phyloP scores from a whole-genome alignment of 2,113 vertebrate species.

The Dolichallabes microphthalmus region DNA sequence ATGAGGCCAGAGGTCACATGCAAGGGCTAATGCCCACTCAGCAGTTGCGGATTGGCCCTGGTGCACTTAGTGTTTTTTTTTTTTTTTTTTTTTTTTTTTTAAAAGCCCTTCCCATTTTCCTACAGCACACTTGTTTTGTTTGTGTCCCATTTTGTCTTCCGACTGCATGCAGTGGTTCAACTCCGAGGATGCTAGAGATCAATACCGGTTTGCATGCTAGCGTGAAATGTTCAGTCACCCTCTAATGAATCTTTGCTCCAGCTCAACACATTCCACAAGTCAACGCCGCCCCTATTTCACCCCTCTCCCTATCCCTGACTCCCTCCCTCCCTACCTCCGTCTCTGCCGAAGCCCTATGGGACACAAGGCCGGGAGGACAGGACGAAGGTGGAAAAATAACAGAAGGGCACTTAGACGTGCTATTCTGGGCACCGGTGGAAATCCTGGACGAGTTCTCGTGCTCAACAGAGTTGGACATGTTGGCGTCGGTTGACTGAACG shows the following conservation, averaged over 20 bases:
- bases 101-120: constrained; percentile 1
- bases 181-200: constrained; percentile 59
- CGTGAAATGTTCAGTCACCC: constrained; percentile 70
- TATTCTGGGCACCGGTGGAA: constrained; percentile 56
- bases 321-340: constrained; percentile 27
- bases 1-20: constrained; percentile 77
- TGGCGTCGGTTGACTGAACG: constrained; percentile 54
- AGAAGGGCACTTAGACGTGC: constrained; percentile 46
- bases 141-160: constrained; percentile 56
- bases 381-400: constrained; percentile 55
- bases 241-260: constrained; percentile 75
- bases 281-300: constrained; percentile 58
- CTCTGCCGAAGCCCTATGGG: constrained; percentile 47
- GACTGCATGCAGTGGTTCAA: constrained; percentile 58
- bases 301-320: constrained; percentile 47
- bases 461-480: constrained; percentile 47
- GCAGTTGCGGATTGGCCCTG: constrained; percentile 70
- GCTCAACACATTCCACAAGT: constrained; percentile 76
- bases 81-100: constrained; percentile 34
- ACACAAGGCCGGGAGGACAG: constrained; percentile 52
- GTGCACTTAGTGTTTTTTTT: constrained; percentile 38
- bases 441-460: constrained; percentile 55
- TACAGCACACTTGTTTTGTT: background rate
- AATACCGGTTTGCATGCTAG: constrained; percentile 66
- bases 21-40: constrained; percentile 78